Evolutionary conservation across 2,797 vertebrate genomes (phyloP), one percentile per base, ranked within the genome.

Genomic region (Phoxinus dragarum): DNA sequence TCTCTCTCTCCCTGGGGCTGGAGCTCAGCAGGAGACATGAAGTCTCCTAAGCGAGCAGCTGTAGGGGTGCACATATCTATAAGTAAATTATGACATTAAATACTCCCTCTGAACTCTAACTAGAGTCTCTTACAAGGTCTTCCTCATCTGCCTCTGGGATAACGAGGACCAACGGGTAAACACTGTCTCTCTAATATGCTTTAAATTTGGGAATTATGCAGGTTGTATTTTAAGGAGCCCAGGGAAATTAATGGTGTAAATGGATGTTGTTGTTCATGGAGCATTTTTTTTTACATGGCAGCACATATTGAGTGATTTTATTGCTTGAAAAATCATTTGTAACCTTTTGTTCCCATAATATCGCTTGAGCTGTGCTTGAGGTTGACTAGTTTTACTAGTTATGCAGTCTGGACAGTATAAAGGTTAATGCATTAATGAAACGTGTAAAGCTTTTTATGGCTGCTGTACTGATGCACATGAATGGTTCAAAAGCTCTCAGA

Each of bases 381-480:
- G 56, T 59, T 68, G 75, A 79, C 52, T n/a, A 84, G 67, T 84
- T 84, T 85, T 59, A 85, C 67, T 61, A 84, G 83, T 79, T 71
- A 85, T 79, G 82, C 12, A 31, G 49, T 78, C 49, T 6, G 74
- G 66, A 71, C 49, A 36, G 66, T 71, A 59, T 42, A 31, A 56
- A 71, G 67, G 5, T 1, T 54, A 71, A 82, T 59, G 52, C 27
- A 79, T 79, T 79, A 79, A 79, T 71, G 67, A 79, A 54, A 79
- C 2, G 27, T 71, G 49, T 38, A 72, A 61, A 34, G 75, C 49
- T 79, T 85, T 84, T 71, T 61, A 85, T 85, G n/a, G 67, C 17
- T 36, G 49, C 36, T 71, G 64, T 71, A 59, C 36, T 67, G 49
- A 69, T 69, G 83, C 66, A 56, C 75, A 71, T 21, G 17, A 71